Base-by-base conservation (phyloP, 2,797 vertebrate genomes). In the Hybognathus amarus region DNA sequence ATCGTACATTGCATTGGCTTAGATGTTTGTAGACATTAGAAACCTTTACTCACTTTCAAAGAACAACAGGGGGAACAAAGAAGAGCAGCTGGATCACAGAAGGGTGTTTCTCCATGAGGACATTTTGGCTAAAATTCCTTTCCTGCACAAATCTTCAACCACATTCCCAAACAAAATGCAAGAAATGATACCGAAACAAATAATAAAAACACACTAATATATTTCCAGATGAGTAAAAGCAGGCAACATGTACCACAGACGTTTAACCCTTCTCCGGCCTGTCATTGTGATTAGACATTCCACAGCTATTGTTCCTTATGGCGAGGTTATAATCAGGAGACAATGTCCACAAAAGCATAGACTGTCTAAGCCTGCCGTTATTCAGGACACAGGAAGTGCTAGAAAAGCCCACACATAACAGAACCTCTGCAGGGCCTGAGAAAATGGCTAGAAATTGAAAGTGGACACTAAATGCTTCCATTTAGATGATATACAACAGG, bases 221-320 rank as follows among this genome's bases (percentile, higher is more conserved):
- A 80, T 47, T 61, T 61, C 15, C 15, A 54, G 45, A 38, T 66
- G 6, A 66, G 47, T n/a, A 36, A 4, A 27, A 38, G 45, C n/a
- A 33, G 17, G 9, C 52, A 47, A 36, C 17, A 27, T 67, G 12
- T 9, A 36, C 15, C 22, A 33, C 24, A 52, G 47, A 56, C 75
- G 77, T 68, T 74, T 54, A 42, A 56, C 68, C 15, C 71, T 38
- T 13, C 6, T 15, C 3, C 30, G 50, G n/a, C 69, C 56, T 61
- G 20, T 18, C 63, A 75, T 61, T 66, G 67, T 74, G 59, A 74
- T 63, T 30, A 22, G 24, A 22, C 40, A 69, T 52, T 47, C 15
- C 45, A 33, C 54, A 8, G 63, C 85, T 84, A 85, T 85, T 79
- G 81, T 84, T 63, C 45, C 68, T 66, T 36, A 70, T 78, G 78